Conservation (phyloP, 2,888 invertebrate genomes). For the Conomelus anceps region DNA sequence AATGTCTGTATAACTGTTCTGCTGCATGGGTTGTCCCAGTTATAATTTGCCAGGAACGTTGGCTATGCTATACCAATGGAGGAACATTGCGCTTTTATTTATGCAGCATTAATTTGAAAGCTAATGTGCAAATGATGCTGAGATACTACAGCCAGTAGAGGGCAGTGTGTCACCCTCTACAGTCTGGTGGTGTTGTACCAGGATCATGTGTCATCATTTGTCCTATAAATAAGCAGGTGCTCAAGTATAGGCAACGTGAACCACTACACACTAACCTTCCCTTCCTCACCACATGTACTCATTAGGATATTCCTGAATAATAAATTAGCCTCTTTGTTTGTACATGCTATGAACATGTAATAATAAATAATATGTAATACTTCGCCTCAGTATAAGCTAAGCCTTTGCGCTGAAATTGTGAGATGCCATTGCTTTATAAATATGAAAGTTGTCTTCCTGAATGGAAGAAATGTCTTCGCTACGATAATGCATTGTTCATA, state of each 20-base stretch:
- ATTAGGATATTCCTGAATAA: not conserved
- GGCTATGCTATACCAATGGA: not conserved
- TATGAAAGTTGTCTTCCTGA: too few relatives aligned
- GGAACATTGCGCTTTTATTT: not conserved
- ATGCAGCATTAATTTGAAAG: not conserved
- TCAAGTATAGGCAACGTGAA: not conserved
- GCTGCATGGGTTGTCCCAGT: not conserved
- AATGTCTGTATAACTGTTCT: too few relatives aligned
- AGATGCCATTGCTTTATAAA: too few relatives aligned
- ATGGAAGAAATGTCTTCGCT: too few relatives aligned
- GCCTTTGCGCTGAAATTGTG: too few relatives aligned
- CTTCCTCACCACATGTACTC: not conserved
- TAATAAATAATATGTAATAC: too few relatives aligned
- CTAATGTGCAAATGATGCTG: not conserved
- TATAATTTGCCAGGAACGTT: not conserved
- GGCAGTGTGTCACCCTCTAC: not conserved
- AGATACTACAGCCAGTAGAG: too few relatives aligned
- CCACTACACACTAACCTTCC: not conserved
- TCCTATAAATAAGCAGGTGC: not conserved
- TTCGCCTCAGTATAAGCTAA: too few relatives aligned
- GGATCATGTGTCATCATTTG: not conserved
- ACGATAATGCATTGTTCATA: too few relatives aligned
- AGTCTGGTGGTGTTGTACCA: not conserved
- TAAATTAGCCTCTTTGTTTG: not conserved
- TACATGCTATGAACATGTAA: not conserved